A percentile compares a stretch with the other conserved stretches of the same genome.
Conservation (phyloP, 2,113 vertebrate species). For the Corynorhinus townsendii region DNA sequence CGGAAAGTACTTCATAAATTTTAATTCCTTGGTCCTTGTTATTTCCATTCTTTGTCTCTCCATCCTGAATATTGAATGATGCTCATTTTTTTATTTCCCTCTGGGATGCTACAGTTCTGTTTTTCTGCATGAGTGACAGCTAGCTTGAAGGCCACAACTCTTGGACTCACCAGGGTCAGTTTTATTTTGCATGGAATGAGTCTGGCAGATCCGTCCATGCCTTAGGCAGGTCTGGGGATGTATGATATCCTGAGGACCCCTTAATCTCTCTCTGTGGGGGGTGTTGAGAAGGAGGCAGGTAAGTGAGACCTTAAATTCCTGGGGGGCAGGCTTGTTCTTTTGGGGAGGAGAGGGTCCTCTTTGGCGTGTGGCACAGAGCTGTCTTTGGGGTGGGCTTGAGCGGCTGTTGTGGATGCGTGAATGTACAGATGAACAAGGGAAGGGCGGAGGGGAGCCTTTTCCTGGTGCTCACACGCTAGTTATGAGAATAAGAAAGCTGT, state of each 20-base stretch:
- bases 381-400: neutral
- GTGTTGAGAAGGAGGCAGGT: neutral
- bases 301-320: neutral
- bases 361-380: neutral
- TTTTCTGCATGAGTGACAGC: neutral
- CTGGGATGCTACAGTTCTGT: neutral
- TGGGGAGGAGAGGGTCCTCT: neutral
- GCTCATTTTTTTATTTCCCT: neutral
- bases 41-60: neutral
- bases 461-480: neutral
- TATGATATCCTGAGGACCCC: neutral
- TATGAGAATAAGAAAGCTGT: neutral
- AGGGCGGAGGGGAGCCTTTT: neutral
- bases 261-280: neutral
- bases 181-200: conserved; percentile 23
- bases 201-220: neutral
- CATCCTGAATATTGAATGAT: neutral
- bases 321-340: neutral
- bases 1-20: neutral
- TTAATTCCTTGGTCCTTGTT: neutral
- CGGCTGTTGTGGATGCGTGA: neutral
- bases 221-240: conserved; percentile 4
- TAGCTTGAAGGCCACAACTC: neutral
- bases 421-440: conserved; percentile 12
- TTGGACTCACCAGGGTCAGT: neutral